A percentile compares a stretch with the other conserved stretches of the same genome.
Conservation (phyloP, 1,140 invertebrate species). For the Drosophila subobscura region DNA sequence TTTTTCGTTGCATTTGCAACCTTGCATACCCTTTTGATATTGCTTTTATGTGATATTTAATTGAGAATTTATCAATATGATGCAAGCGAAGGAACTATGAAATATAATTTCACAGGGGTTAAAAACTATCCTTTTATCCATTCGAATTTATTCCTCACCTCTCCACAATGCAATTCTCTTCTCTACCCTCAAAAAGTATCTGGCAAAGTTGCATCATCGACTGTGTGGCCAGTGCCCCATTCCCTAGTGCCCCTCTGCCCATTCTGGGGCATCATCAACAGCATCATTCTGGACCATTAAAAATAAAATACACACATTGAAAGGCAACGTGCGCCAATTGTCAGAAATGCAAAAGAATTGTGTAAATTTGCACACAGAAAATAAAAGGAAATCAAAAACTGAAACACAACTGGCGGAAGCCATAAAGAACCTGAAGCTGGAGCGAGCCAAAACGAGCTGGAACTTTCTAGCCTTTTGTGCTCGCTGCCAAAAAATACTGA, state of each 20-base stretch:
- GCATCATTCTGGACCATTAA: slow-evolving; percentile 45
- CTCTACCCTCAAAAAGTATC: too few relatives aligned
- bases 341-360: slow-evolving; percentile 53
- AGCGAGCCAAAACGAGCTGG: slow-evolving; percentile 13
- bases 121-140: too few relatives aligned
- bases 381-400: slow-evolving; percentile 32
- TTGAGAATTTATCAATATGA: too few relatives aligned
- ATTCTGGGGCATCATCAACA: slow-evolving; percentile 19
- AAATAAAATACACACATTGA: slow-evolving; percentile 49
- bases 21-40: too few relatives aligned
- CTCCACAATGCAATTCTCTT: too few relatives aligned
- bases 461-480: slow-evolving; percentile 14
- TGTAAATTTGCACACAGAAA: slow-evolving; percentile 44
- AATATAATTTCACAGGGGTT: too few relatives aligned
- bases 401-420: slow-evolving; percentile 20
- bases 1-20: too few relatives aligned
- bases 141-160: too few relatives aligned
- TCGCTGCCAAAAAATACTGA: slow-evolving; percentile 21
- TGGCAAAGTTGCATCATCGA: too few relatives aligned
- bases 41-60: too few relatives aligned
- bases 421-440: slow-evolving; percentile 32
- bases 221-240: too few relatives aligned
- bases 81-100: too few relatives aligned
- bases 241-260: neutral
- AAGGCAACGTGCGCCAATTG: slow-evolving; percentile 72